phyloP scores from a whole-genome alignment of 2,888 invertebrate genomes.

The Alviniconcha strummeri region DNA sequence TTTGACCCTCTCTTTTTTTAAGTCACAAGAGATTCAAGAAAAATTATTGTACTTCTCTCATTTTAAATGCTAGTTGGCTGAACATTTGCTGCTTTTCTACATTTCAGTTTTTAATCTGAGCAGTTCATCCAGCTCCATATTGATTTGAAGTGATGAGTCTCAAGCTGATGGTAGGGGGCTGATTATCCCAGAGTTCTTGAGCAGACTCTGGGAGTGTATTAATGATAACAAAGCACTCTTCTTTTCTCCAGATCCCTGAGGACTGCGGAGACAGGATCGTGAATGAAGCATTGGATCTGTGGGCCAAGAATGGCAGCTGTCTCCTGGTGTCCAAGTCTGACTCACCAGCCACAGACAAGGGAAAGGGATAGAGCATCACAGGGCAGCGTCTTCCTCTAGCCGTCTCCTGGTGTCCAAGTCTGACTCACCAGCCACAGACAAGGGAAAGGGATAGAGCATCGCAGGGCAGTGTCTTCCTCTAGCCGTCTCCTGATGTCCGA shows the following conservation, averaged over 20 bases:
- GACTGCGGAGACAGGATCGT: conserved; percentile 88
- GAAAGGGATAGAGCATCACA: conserved; percentile 76
- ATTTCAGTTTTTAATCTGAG: too few species aligned
- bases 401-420: conserved; percentile 56
- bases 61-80: too few species aligned
- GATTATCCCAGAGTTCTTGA: too few species aligned
- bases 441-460: conserved; percentile 73
- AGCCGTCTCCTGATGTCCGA: conserved; percentile 54
- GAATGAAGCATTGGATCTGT: conserved; percentile 89
- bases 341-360: conserved; percentile 26
- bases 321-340: conserved; percentile 51
- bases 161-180: too few species aligned
- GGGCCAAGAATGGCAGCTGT: conserved; percentile 84
- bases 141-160: too few species aligned
- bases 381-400: conserved; percentile 76
- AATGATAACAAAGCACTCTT: neutral
- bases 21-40: too few species aligned
- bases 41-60: too few species aligned
- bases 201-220: too few species aligned
- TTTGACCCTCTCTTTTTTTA: too few species aligned
- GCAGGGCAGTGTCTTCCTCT: conserved; percentile 78
- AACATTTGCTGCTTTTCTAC: too few species aligned
- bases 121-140: too few species aligned
- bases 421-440: conserved; percentile 28
- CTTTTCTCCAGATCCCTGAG: conserved; percentile 81